Evolutionary conservation across 1,140 invertebrate species (phyloP).

Genomic region (Drosophila oshimai): DNA sequence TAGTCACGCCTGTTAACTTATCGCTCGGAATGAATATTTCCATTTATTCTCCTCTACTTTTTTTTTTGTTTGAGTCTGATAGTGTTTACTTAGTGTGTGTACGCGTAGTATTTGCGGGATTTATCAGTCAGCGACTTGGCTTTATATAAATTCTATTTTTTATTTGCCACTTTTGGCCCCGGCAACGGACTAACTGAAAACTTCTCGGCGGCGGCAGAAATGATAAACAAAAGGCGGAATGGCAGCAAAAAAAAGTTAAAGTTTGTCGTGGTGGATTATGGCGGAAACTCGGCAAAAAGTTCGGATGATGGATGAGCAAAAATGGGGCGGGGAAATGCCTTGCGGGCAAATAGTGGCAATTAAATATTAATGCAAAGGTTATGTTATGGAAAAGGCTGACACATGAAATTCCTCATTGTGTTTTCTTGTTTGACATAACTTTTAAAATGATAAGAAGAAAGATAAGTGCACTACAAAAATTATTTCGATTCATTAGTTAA

Average conservation of each 20-base stretch:
- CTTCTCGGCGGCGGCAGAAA: slow-evolving; percentile 7
- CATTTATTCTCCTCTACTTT: slow-evolving; percentile 7
- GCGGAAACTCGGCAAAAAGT: not conserved
- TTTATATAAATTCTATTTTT: slow-evolving; percentile 43
- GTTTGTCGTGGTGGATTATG: slow-evolving; percentile 24
- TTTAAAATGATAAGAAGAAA: not conserved
- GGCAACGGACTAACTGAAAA: slow-evolving; percentile 41
- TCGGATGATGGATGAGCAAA: slow-evolving; percentile 23
- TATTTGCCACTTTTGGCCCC: slow-evolving; percentile 31
- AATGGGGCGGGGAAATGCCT: not conserved
- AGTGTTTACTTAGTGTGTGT: slow-evolving; percentile 20
- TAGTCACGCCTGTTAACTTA: slow-evolving; percentile 68
- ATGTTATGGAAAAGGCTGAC: not conserved
- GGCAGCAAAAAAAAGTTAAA: slow-evolving; percentile 26
- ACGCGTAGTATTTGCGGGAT: slow-evolving; percentile 12
- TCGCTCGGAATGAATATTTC: slow-evolving; percentile 54
- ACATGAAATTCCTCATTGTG: not conserved
- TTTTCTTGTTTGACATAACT: not conserved
- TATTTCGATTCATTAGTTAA: too few species aligned
- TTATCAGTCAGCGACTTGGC: slow-evolving; percentile 47
- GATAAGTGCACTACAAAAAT: not conserved
- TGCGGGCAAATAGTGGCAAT: slow-evolving; percentile 19
- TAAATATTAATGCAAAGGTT: slow-evolving; percentile 31
- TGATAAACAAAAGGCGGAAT: slow-evolving; percentile 21
- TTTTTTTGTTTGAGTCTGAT: slow-evolving; percentile 31